Percentiles rank a stretch among this genome's conserved stretches.
phyloP scores from a whole-genome alignment of 2,797 vertebrate genomes.

The Meriones psammophilus region DNA sequence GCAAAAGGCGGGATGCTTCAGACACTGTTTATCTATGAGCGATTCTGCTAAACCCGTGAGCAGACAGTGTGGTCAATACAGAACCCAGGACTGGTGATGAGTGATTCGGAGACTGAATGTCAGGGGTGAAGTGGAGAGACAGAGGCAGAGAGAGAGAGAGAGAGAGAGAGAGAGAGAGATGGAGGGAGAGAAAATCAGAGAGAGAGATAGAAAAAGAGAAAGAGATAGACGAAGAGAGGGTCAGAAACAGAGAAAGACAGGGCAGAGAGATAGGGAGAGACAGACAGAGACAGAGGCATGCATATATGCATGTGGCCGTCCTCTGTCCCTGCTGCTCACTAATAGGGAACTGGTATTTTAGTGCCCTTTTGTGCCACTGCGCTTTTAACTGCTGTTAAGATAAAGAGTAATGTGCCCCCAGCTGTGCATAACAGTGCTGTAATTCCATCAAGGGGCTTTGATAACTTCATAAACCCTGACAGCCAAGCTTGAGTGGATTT shows the following conservation, averaged over 20 bases:
- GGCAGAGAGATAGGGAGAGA: not conserved
- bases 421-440: slow-evolving; percentile 73
- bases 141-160: not conserved
- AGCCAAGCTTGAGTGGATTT: slow-evolving; percentile 79
- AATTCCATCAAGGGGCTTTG: slow-evolving; percentile 80
- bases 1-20: slow-evolving; percentile 45
- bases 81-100: not conserved
- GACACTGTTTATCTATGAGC: slow-evolving; percentile 30
- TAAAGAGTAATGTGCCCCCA: slow-evolving; percentile 78
- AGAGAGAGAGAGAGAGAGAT: not conserved
- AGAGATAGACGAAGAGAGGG: not conserved
- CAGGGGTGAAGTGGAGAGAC: not conserved
- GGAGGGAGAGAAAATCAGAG: not conserved
- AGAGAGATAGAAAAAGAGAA: not conserved
- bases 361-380: slow-evolving; percentile 71
- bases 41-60: not conserved
- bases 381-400: slow-evolving; percentile 81
- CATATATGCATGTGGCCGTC: not conserved
- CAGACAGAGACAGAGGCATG: not conserved
- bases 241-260: not conserved
- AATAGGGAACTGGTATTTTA: slow-evolving; percentile 79
- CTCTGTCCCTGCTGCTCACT: slow-evolving; percentile 54
- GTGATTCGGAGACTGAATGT: not conserved
- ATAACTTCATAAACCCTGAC: slow-evolving; percentile 80
- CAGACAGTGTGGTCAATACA: not conserved